phyloP scores from a whole-genome alignment of 2,797 vertebrate genomes.

The Hippopotamyrus pictus region DNA sequence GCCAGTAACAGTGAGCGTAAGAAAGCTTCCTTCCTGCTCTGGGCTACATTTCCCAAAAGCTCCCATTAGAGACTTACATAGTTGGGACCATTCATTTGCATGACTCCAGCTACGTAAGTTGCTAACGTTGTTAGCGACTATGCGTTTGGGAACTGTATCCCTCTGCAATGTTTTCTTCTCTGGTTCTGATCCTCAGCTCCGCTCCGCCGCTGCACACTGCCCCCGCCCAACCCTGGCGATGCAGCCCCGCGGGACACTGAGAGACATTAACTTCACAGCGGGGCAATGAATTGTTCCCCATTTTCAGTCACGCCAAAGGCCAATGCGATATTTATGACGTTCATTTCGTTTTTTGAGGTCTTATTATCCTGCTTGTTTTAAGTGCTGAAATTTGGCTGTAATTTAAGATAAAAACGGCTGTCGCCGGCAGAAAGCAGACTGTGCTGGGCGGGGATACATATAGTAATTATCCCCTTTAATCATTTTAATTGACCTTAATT shows the following conservation, averaged over 20 bases:
- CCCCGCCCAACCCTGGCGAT: not conserved
- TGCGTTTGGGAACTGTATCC: not conserved
- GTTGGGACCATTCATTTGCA: not conserved
- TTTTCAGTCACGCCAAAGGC: not conserved
- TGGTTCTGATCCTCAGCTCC: not conserved
- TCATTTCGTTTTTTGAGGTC: not conserved
- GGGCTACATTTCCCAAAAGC: not conserved
- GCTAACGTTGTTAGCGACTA: not conserved
- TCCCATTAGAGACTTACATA: not conserved
- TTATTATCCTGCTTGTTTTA: conserved; percentile 10
- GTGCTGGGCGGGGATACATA: not conserved
- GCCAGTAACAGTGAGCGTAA: not conserved
- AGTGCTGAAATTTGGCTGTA: not conserved
- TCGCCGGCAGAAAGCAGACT: not conserved
- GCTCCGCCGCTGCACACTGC: not conserved
- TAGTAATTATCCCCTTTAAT: conserved; percentile 11
- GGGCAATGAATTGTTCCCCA: not conserved
- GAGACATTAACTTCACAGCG: not conserved
- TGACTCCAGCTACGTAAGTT: not conserved
- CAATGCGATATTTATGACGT: conserved; percentile 3
- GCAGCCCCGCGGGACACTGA: not conserved
- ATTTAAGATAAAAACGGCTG: not conserved
- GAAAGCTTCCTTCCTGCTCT: not conserved
- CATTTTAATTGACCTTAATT: conserved; percentile 10
- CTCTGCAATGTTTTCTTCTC: not conserved